phyloP scores from a whole-genome alignment of 2,113 vertebrate genomes.

The Xiphophorus couchianus region DNA sequence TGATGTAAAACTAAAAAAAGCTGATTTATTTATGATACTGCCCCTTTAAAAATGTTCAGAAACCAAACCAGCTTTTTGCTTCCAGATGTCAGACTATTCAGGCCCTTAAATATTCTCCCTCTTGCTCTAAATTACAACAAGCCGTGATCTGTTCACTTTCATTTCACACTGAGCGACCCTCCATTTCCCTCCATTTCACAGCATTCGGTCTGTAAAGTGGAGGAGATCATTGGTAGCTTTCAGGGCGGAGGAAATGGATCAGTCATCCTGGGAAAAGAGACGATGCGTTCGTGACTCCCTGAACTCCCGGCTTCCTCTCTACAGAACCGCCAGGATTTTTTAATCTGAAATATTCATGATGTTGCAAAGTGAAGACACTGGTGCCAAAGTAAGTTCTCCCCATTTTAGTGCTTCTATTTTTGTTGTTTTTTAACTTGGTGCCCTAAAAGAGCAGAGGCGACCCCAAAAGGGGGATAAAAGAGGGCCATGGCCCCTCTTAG shows the following conservation, averaged over 20 bases:
- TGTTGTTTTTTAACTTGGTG: too few species aligned
- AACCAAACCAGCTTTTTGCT: too few species aligned
- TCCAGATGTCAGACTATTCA: conserved; percentile 13
- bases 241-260: conserved; percentile 39
- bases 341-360: conserved; percentile 65
- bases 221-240: conserved; percentile 22
- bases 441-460: too few species aligned
- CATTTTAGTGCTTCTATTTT: background rate
- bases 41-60: too few species aligned
- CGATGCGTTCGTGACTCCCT: background rate
- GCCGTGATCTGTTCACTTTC: conserved; percentile 27
- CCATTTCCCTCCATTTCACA: background rate
- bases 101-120: conserved; percentile 2
- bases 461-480: too few species aligned
- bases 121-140: conserved; percentile 25
- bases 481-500: too few species aligned
- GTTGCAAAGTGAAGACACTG: conserved; percentile 33
- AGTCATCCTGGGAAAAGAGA: conserved; percentile 32
- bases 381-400: conserved; percentile 1
- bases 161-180: background rate
- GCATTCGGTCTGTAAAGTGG: background rate
- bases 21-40: too few species aligned
- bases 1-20: too few species aligned
- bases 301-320: conserved; percentile 14
- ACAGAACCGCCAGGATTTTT: conserved; percentile 21